Percentiles rank a stretch among this genome's conserved stretches.
Evolutionary conservation across 2,113 vertebrate genomes (phyloP).

Genomic region (Aleadryas rufinucha): DNA sequence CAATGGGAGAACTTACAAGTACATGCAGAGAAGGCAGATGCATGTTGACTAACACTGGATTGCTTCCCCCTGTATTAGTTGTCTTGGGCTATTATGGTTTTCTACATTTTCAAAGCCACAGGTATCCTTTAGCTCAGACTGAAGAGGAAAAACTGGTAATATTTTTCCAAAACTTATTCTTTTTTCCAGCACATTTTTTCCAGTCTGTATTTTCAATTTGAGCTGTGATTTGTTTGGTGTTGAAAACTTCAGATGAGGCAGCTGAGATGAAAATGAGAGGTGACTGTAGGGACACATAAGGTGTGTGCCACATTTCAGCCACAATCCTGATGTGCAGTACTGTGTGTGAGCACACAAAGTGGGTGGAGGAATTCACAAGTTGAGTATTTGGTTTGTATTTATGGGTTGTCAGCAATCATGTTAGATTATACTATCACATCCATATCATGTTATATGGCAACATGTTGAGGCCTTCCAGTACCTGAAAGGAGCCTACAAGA

Average conservation of each 20-base stretch:
- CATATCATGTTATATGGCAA: not conserved
- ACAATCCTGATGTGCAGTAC: not conserved
- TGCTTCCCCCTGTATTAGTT: not conserved
- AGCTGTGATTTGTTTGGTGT: not conserved
- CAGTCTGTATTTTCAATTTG: not conserved
- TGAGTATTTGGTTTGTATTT: not conserved
- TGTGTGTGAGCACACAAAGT: not conserved
- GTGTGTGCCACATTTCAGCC: not conserved
- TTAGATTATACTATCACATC: not conserved
- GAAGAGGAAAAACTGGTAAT: not conserved
- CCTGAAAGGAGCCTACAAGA: not conserved
- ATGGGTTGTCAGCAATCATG: not conserved
- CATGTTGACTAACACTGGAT: not conserved
- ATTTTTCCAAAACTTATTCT: not conserved
- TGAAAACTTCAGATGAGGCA: not conserved
- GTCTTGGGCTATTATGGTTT: not conserved
- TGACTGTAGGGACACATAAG: not conserved
- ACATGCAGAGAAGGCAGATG: not conserved
- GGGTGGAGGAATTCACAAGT: not conserved
- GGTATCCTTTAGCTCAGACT: not conserved
- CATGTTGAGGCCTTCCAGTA: not conserved
- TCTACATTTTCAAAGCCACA: not conserved
- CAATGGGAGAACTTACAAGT: not conserved
- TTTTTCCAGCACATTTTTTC: not conserved
- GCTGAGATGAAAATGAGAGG: too few relatives aligned